Evolutionary conservation across 2,113 vertebrate genomes (phyloP).

Genomic region (Beaufortia kweichowensis): DNA sequence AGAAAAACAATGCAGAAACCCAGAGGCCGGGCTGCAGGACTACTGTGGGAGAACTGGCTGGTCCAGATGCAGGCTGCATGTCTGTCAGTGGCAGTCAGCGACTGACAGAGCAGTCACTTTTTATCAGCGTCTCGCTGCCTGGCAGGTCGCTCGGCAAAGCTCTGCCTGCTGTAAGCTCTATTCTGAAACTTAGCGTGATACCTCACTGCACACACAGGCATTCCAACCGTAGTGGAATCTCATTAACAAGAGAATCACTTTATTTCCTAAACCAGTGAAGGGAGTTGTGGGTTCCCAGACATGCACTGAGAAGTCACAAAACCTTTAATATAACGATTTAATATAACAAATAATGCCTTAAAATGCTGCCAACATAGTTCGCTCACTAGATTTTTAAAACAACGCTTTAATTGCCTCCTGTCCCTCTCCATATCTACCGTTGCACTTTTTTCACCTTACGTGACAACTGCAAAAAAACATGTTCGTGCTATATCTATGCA

Average conservation of each 20-base stretch:
- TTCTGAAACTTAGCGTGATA: not conserved
- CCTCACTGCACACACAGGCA: not conserved
- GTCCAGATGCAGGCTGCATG: constrained; percentile 59
- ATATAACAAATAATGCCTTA: too few species aligned
- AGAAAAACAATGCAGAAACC: constrained; percentile 12
- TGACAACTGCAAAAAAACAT: not conserved
- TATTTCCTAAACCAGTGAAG: too few species aligned
- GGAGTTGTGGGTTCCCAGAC: too few species aligned
- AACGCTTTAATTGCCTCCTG: too few species aligned
- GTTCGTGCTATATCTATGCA: not conserved
- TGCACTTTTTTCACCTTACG: not conserved
- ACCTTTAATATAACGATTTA: too few species aligned
- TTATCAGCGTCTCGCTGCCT: constrained; percentile 41
- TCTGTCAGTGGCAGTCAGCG: constrained; percentile 22
- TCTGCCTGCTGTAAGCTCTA: not conserved
- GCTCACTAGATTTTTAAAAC: too few species aligned
- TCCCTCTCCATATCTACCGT: not conserved
- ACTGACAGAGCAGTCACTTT: constrained; percentile 38
- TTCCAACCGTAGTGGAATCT: too few species aligned
- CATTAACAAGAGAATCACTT: too few species aligned
- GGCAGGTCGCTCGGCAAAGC: constrained; percentile 23
- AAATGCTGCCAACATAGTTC: too few species aligned
- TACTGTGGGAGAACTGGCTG: constrained; percentile 49
- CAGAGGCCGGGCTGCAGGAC: constrained; percentile 38
- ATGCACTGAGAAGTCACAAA: too few species aligned